Evolutionary conservation across 1,140 invertebrate genomes (phyloP).

Genomic region (Nasonia giraulti): DNA sequence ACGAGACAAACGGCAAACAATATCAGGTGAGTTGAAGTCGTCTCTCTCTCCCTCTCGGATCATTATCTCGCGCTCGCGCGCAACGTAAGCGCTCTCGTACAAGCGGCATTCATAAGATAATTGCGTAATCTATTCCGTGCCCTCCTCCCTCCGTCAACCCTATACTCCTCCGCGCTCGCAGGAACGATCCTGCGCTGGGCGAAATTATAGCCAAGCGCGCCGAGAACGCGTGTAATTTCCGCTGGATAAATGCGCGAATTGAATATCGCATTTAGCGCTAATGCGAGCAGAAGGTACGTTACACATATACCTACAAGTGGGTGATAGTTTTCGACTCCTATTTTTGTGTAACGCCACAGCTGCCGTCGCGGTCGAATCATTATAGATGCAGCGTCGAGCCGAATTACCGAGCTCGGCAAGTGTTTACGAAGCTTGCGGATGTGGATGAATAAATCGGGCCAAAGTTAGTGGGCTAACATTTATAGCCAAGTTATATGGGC

Average conservation of each 20-base stretch:
- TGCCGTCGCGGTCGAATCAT: no score
- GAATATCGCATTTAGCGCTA: slow-evolving; percentile 28
- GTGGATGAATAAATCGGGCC: background rate
- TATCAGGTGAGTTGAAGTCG: background rate
- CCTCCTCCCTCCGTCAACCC: slow-evolving; percentile 51
- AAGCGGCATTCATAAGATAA: slow-evolving; percentile 68
- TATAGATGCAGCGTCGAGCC: background rate
- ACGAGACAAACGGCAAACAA: background rate
- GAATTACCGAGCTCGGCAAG: background rate
- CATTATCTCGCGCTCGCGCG: slow-evolving; percentile 42
- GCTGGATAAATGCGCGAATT: slow-evolving; percentile 52
- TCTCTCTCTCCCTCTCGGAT: background rate
- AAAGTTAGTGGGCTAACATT: background rate
- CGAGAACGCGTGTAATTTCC: slow-evolving; percentile 32
- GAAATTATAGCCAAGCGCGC: slow-evolving; percentile 22
- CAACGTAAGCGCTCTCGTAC: slow-evolving; percentile 59
- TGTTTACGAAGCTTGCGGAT: background rate
- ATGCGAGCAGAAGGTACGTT: slow-evolving; percentile 16
- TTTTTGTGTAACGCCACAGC: no score
- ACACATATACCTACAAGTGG: background rate
- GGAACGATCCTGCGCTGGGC: background rate
- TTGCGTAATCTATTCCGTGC: slow-evolving; percentile 65
- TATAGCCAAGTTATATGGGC: background rate
- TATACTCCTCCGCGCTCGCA: no score
- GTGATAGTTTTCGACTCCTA: no score